These are phyloP conservation scores for Osmoderma eremita DNA, from an alignment of 2,888 invertebrate genomes.

Conservation along the genomic window DNA sequence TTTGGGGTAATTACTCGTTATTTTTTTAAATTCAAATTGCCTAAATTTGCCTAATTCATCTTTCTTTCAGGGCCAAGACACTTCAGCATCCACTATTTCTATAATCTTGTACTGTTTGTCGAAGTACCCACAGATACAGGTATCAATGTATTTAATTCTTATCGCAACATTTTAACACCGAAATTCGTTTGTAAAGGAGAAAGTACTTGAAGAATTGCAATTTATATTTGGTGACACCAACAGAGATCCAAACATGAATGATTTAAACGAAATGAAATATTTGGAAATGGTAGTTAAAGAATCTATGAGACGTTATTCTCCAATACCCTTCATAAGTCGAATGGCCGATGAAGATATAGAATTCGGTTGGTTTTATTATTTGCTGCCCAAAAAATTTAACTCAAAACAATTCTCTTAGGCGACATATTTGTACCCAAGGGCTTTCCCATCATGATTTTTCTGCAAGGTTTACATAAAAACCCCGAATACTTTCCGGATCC, in stretches of 20 bases:
- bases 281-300: conserved; percentile 67
- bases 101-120: neutral
- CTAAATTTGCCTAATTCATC: too few relatives aligned
- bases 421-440: conserved; percentile 57
- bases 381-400: neutral
- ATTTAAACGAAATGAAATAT: conserved; percentile 66
- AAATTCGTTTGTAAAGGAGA: conserved; percentile 53
- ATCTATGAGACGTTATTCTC: conserved; percentile 64
- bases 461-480: conserved; percentile 65
- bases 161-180: too few relatives aligned
- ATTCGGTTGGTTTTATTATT: neutral
- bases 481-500: conserved; percentile 66
- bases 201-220: conserved; percentile 57
- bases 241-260: conserved; percentile 52
- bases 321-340: conserved; percentile 61
- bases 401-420: conserved; percentile 42
- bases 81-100: neutral
- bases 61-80: neutral
- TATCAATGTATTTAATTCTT: neutral
- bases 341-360: neutral
- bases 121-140: neutral
- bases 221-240: conserved; percentile 54
- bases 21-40: too few relatives aligned
- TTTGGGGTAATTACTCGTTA: conserved; percentile 6
- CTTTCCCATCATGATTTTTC: conserved; percentile 61